A percentile compares a stretch with the other conserved stretches of the same genome.
Conservation (phyloP, 2,888 invertebrate genomes). For the Drosophila acutilabella region DNA sequence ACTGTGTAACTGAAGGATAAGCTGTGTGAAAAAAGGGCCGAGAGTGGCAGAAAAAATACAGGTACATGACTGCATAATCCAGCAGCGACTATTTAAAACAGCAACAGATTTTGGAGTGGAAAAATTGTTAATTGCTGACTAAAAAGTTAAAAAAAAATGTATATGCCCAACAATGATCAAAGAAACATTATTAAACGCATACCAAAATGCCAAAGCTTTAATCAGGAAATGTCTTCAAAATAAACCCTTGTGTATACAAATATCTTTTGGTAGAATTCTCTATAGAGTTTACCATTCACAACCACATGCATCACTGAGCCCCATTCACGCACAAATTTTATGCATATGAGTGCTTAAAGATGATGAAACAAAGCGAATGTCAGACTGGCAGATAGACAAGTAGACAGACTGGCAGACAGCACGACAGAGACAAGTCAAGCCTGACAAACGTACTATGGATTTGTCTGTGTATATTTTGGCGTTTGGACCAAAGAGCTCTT, state of each 20-base stretch:
- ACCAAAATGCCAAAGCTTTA: not conserved
- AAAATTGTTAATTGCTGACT: not conserved
- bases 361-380: slow-evolving; percentile 69
- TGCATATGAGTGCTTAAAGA: slow-evolving; percentile 50
- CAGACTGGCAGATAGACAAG: slow-evolving; percentile 31
- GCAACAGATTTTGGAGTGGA: slow-evolving; percentile 11
- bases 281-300: slow-evolving; percentile 9
- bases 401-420: slow-evolving; percentile 10
- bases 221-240: not conserved
- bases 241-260: slow-evolving; percentile 5
- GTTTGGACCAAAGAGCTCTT: slow-evolving; percentile 25
- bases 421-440: slow-evolving; percentile 10
- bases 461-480: slow-evolving; percentile 1
- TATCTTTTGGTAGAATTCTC: slow-evolving; percentile 6
- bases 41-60: slow-evolving; percentile 16
- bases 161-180: not conserved
- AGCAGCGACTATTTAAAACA: slow-evolving; percentile 11
- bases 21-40: not conserved
- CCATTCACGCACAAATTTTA: slow-evolving; percentile 64
- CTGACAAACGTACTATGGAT: slow-evolving; percentile 18
- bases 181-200: not conserved
- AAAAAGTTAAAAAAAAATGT: not conserved
- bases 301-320: slow-evolving; percentile 54
- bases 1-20: slow-evolving; percentile 4
- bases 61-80: slow-evolving; percentile 64